A percentile compares a stretch with the other conserved stretches of the same genome.
phyloP scores from a whole-genome alignment of 2,797 vertebrate species.

The Chelon auratus region DNA sequence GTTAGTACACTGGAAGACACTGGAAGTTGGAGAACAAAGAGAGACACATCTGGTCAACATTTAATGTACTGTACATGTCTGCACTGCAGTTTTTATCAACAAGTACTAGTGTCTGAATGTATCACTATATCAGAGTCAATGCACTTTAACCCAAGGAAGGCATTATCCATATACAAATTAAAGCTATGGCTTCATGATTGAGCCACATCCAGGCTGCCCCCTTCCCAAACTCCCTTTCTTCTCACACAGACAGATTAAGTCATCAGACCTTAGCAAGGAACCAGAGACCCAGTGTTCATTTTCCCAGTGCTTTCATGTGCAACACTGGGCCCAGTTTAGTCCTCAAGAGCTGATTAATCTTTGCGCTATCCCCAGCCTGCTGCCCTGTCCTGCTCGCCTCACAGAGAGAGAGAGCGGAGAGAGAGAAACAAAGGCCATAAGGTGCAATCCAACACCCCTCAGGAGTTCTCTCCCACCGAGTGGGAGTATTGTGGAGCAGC shows the following conservation, averaged over 20 bases:
- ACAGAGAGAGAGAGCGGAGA: constrained; percentile 17
- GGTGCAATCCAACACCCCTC: constrained; percentile 62
- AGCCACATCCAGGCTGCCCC: constrained; percentile 13
- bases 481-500: constrained; percentile 63
- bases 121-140: too few species aligned
- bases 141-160: too few species aligned
- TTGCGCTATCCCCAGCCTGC: constrained; percentile 23
- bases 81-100: too few species aligned
- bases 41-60: too few species aligned
- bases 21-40: too few species aligned
- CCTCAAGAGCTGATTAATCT: constrained; percentile 68
- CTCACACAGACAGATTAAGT: constrained; percentile 63
- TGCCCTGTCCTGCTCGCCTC: constrained; percentile 31
- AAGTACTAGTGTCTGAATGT: too few species aligned
- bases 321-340: constrained; percentile 53
- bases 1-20: too few species aligned
- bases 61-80: too few species aligned
- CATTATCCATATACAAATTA: too few species aligned
- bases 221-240: constrained; percentile 28
- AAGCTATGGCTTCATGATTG: neutral
- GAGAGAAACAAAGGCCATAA: constrained; percentile 52
- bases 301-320: constrained; percentile 68
- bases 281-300: constrained; percentile 61
- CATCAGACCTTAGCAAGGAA: constrained; percentile 60
- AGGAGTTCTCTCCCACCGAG: constrained; percentile 59